phyloP scores from a whole-genome alignment of 2,113 vertebrate species.

The Addax nasomaculatus region DNA sequence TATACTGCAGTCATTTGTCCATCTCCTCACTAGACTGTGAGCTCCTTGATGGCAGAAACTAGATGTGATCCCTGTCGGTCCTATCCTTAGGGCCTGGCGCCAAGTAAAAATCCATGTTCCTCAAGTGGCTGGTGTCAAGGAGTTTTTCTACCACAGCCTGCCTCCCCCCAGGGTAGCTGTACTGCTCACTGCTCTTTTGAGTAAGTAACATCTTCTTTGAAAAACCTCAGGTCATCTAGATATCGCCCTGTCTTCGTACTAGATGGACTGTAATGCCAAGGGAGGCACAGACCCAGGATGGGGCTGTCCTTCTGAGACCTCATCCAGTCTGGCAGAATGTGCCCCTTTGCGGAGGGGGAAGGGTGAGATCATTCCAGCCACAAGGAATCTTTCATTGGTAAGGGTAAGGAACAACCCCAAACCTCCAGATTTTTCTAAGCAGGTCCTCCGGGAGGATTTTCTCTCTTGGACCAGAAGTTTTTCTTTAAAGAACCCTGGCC shows the following conservation, averaged over 20 bases:
- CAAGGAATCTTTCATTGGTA: neutral
- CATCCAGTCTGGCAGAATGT: neutral
- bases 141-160: neutral
- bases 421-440: neutral
- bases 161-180: neutral
- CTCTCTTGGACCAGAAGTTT: neutral
- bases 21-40: neutral
- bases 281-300: neutral
- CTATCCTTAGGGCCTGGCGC: neutral
- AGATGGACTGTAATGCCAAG: neutral
- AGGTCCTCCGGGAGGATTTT: neutral
- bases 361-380: neutral
- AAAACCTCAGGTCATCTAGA: neutral
- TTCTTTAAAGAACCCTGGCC: neutral
- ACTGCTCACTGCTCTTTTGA: constrained; percentile 27
- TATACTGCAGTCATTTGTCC: neutral
- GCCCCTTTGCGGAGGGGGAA: neutral
- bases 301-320: neutral
- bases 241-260: neutral
- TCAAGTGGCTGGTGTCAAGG: neutral
- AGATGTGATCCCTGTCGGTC: neutral
- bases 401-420: neutral
- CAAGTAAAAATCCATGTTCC: neutral
- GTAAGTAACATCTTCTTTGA: constrained; percentile 12
- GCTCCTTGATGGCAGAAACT: neutral